A percentile compares a stretch with the other conserved stretches of the same genome.
Evolutionary conservation across 2,888 invertebrate species (phyloP).

Genomic region (Melanostoma scalare): DNA sequence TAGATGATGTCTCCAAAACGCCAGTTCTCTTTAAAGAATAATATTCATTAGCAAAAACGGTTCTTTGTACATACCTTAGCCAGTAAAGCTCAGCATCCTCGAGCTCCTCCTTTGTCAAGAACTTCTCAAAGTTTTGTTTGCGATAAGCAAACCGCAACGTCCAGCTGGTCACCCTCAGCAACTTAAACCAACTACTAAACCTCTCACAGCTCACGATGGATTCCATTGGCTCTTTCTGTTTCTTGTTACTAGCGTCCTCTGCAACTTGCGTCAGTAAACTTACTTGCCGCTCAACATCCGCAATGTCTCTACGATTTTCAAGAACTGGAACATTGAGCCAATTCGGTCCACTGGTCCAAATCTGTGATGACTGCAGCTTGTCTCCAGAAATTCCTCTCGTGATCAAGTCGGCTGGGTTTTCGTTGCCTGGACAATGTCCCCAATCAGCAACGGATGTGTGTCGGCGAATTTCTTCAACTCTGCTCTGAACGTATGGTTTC

Average conservation of each 20-base stretch:
- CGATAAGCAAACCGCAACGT: slow-evolving; percentile 16
- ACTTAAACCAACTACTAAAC: too few species aligned
- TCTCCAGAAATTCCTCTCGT: slow-evolving; percentile 43
- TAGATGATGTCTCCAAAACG: slow-evolving; percentile 19
- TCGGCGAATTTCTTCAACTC: slow-evolving; percentile 47
- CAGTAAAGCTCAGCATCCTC: slow-evolving; percentile 28
- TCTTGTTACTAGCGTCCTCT: background rate
- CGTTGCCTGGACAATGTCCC: slow-evolving; percentile 40
- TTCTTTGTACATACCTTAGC: slow-evolving; percentile 28
- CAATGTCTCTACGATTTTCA: background rate
- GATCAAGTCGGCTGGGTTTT: slow-evolving; percentile 39
- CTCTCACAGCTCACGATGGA: slow-evolving; percentile 12
- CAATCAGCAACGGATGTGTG: slow-evolving; percentile 22
- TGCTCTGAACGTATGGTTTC: slow-evolving; percentile 46
- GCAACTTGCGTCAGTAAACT: slow-evolving; percentile 5
- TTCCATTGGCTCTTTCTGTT: slow-evolving; percentile 2
- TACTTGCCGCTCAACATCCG: background rate
- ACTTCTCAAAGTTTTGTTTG: slow-evolving; percentile 11
- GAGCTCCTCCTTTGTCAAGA: slow-evolving; percentile 22
- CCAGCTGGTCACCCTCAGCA: slow-evolving; percentile 31
- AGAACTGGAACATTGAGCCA: slow-evolving; percentile 19
- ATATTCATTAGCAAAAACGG: slow-evolving; percentile 30
- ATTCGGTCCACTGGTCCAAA: slow-evolving; percentile 41
- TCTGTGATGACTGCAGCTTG: slow-evolving; percentile 2
- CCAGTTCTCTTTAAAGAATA: slow-evolving; percentile 38